Base-by-base conservation (phyloP, 35 echinoderm and acorn worm species). In the Lytechinus pictus region DNA sequence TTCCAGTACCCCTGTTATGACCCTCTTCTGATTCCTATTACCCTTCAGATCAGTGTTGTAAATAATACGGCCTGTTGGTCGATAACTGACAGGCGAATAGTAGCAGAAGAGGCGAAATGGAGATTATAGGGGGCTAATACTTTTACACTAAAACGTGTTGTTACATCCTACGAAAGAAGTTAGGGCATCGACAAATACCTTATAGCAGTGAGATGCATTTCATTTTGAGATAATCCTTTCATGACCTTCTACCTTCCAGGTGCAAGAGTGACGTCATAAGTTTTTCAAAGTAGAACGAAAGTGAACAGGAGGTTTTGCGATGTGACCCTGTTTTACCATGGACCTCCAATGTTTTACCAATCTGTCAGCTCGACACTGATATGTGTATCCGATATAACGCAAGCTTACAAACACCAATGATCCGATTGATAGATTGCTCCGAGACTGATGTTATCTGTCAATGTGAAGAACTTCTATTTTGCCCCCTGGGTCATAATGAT, bases 21-120 rank as follows among this genome's bases (percentile, higher is more conserved):
- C 66, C 66, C 66, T 58, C 19, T 79, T 44, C 66, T 79, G 66
- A 79, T 19, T 79, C 66, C 4, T 79, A 27, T 79, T 79, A 79
- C 66, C 66, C 66, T 6, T 79, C 66, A 79, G 66, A 79, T n/a
- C 19, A 79, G 19, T 79, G 66, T 14, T 79, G 66, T 79, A 79
- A 79, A 79, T 79, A 79, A 79, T 79, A 79, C 14, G 66, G 66
- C 66, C 66, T 79, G 66, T 16, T 79, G 66, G 66, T 79, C 66
- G 66, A 79, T 14, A 79, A 79, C 66, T 79, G 66, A 79, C 66
- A 79, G 66, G 66, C 19, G 66, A 79, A 79, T 79, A 79, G 66
- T 79, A 79, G 66, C 66, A 79, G 66, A 79, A 79, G 66, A 79
- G 66, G 66, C 66, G 66, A 79, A 19, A 24, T 14, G 6, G 66